These are phyloP conservation scores for Pangasianodon hypophthalmus DNA, from an alignment of 2,113 vertebrate species.

Conservation along the genomic window DNA sequence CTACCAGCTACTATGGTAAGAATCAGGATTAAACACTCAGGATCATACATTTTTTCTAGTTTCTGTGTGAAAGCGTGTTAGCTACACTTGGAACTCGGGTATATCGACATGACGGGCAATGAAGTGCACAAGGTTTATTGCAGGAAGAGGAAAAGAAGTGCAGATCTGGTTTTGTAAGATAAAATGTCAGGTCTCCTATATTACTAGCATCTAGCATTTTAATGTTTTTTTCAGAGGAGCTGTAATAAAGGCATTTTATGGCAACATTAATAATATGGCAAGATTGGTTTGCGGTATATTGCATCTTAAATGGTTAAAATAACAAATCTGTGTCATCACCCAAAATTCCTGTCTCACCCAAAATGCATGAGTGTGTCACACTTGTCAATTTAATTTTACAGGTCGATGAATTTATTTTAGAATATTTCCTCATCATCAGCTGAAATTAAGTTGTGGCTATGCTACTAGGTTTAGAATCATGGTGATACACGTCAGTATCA, in stretches of 20 bases:
- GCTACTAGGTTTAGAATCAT: neutral
- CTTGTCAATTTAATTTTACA: neutral
- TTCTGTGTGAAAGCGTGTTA: neutral
- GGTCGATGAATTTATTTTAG: neutral
- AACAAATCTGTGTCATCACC: neutral
- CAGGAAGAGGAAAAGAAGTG: neutral
- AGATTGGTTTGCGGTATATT: neutral
- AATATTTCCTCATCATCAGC: too few relatives aligned
- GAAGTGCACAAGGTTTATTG: neutral
- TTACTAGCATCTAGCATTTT: too few relatives aligned
- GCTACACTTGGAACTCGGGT: neutral
- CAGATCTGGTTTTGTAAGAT: neutral
- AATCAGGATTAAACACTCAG: neutral
- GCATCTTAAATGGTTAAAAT: neutral
- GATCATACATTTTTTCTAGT: neutral
- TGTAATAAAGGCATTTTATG: neutral
- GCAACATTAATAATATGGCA: neutral
- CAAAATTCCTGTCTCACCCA: neutral
- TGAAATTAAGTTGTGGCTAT: too few relatives aligned
- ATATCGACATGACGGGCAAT: neutral
- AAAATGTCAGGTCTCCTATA: neutral
- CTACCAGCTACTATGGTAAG: neutral
- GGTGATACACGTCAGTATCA: neutral
- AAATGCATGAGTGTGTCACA: neutral
- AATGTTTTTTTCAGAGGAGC: too few relatives aligned